Evolutionary conservation across 2,888 invertebrate genomes (phyloP).

Genomic region (Limnephilus marmoratus): DNA sequence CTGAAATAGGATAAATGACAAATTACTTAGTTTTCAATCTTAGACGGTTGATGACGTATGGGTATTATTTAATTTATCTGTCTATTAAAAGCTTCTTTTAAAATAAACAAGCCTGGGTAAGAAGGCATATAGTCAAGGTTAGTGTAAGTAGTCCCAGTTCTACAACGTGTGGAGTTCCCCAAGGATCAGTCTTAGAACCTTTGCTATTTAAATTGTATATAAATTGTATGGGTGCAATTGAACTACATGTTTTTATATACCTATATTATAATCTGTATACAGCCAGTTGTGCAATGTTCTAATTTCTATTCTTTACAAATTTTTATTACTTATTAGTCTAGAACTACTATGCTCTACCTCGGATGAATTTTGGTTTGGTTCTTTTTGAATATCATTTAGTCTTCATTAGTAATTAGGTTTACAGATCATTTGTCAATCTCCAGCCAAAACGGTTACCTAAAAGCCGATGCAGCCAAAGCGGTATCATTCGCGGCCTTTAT

Average conservation of each 20-base stretch:
- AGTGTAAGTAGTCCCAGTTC: no score
- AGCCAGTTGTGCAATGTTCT: neutral
- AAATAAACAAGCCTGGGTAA: neutral
- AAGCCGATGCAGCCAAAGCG: neutral
- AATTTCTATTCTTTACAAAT: neutral
- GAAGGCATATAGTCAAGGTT: neutral
- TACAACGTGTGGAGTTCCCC: no score
- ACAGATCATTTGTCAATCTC: neutral
- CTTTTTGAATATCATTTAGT: neutral
- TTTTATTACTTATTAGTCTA: neutral
- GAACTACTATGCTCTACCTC: neutral
- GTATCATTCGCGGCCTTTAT: neutral
- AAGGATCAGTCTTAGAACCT: no score
- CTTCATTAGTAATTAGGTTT: neutral
- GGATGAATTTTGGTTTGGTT: neutral
- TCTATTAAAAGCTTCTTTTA: no score
- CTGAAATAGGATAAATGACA: constrained; percentile 67
- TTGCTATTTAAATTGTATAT: no score
- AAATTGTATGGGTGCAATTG: no score
- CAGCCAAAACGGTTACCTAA: neutral
- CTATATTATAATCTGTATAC: no score
- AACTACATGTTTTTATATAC: no score
- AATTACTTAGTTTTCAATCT: no score
- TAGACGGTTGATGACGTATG: no score
- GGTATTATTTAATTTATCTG: no score